A percentile compares a stretch with the other conserved stretches of the same genome.
These are phyloP conservation scores for Empis stercorea DNA, from an alignment of 2,888 invertebrate species.

Conservation along the genomic window DNA sequence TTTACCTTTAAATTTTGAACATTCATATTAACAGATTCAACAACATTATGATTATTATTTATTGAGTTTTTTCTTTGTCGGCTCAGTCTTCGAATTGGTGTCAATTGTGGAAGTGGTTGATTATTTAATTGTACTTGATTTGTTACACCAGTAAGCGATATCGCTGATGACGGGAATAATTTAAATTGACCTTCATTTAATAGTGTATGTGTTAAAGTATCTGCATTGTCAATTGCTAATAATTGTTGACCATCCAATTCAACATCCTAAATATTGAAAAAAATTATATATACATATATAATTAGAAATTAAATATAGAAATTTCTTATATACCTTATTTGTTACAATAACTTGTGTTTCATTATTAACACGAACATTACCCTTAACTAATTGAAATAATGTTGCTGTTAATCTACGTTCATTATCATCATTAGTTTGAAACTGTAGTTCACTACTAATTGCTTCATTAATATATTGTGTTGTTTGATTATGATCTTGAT, in stretches of 20 bases:
- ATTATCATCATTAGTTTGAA: slow-evolving; percentile 16
- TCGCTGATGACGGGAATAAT: slow-evolving; percentile 2
- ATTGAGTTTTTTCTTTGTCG: slow-evolving; percentile 7
- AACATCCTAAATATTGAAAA: background rate
- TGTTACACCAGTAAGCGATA: background rate
- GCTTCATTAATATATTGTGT: slow-evolving; percentile 1
- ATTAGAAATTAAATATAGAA: background rate
- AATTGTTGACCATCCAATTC: slow-evolving; percentile 1
- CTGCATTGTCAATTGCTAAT: slow-evolving; percentile 6
- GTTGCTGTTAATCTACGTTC: slow-evolving; percentile 10
- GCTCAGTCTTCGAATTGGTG: slow-evolving; percentile 14
- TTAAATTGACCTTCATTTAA: slow-evolving; percentile 10
- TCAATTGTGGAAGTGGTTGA: slow-evolving; percentile 13
- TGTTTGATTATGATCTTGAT: slow-evolving; percentile 4
- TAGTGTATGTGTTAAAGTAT: slow-evolving; percentile 6
- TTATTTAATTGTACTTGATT: slow-evolving; percentile 1
- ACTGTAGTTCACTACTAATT: slow-evolving; percentile 15
- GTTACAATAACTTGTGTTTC: slow-evolving; percentile 14
- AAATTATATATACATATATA: background rate
- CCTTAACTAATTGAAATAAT: slow-evolving; percentile 11
- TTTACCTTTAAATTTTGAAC: background rate
- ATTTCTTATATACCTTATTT: slow-evolving; percentile 13
- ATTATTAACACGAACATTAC: slow-evolving; percentile 7
- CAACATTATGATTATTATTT: background rate
- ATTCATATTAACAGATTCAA: background rate